Conservation (phyloP, 2,888 invertebrate genomes). For the Malthinus seriepunctatus region DNA sequence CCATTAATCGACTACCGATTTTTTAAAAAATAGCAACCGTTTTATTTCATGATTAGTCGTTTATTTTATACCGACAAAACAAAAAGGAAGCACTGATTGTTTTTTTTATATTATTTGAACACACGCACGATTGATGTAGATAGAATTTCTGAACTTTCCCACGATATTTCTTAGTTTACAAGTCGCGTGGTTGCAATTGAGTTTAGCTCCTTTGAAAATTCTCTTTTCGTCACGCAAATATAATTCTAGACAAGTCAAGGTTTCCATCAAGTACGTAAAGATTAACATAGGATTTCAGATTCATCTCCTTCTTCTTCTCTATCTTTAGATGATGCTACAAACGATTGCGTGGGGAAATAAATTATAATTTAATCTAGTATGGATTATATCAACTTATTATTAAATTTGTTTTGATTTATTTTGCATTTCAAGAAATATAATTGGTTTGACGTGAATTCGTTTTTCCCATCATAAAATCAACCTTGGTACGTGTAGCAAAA, state of each 20-base stretch:
- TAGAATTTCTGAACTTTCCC: slow-evolving; percentile 37
- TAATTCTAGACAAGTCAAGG: slow-evolving; percentile 8
- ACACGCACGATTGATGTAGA: slow-evolving; percentile 34
- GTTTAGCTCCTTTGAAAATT: slow-evolving; percentile 23
- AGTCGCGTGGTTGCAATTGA: slow-evolving; percentile 27
- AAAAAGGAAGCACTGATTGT: slow-evolving; percentile 26
- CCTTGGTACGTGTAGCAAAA: background rate
- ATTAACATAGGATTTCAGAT: background rate
- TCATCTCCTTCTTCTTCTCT: too few relatives aligned
- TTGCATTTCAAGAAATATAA: slow-evolving; percentile 17
- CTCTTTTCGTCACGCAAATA: slow-evolving; percentile 16
- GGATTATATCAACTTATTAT: too few relatives aligned
- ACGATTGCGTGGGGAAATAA: slow-evolving; percentile 17
- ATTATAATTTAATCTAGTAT: background rate
- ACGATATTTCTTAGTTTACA: slow-evolving; percentile 32
- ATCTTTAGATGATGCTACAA: background rate
- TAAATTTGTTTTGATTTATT: slow-evolving; percentile 14
- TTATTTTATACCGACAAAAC: slow-evolving; percentile 21
- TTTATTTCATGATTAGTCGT: slow-evolving; percentile 13
- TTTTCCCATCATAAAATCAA: slow-evolving; percentile 6
- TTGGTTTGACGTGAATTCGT: slow-evolving; percentile 16
- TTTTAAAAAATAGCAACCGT: slow-evolving; percentile 4
- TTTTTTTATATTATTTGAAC: slow-evolving; percentile 12
- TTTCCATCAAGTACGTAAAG: background rate
- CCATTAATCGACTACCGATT: too few relatives aligned